Percentiles rank a stretch among this genome's conserved stretches.
Conservation (phyloP, 2,797 vertebrate species). For the Psittacula derbiana region DNA sequence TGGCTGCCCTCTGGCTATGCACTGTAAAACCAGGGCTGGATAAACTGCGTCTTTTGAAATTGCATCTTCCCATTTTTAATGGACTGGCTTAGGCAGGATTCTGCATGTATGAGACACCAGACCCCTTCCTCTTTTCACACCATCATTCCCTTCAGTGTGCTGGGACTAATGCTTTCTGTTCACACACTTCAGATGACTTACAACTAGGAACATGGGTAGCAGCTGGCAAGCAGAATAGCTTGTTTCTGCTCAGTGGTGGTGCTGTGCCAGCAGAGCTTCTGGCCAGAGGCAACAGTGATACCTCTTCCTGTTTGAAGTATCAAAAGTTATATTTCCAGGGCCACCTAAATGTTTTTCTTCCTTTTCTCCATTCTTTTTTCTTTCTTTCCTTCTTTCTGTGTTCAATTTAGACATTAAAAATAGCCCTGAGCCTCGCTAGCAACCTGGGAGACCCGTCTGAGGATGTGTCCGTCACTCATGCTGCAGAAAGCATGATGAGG, state of each 20-base stretch:
- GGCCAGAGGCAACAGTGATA: fast-evolving
- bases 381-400: not conserved
- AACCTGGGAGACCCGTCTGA: conserved; percentile 88
- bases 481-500: conserved; percentile 89
- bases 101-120: not conserved
- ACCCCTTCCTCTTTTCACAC: not conserved
- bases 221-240: not conserved
- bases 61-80: not conserved
- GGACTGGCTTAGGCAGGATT: not conserved
- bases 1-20: not conserved
- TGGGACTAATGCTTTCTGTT: not conserved
- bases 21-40: not conserved
- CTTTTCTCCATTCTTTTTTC: not conserved
- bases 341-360: conserved; percentile 1
- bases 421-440: conserved; percentile 88
- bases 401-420: conserved; percentile 87
- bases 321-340: not conserved
- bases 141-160: not conserved
- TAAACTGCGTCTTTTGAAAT: not conserved
- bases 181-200: not conserved
- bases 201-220: not conserved
- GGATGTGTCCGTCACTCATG: conserved; percentile 81
- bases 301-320: not conserved
- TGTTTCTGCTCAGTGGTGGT: not conserved
- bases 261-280: not conserved